Percentiles rank a stretch among this genome's conserved stretches.
Conservation (phyloP, 64 coral and sea anemone species). For the Actinia tenebrosa region DNA sequence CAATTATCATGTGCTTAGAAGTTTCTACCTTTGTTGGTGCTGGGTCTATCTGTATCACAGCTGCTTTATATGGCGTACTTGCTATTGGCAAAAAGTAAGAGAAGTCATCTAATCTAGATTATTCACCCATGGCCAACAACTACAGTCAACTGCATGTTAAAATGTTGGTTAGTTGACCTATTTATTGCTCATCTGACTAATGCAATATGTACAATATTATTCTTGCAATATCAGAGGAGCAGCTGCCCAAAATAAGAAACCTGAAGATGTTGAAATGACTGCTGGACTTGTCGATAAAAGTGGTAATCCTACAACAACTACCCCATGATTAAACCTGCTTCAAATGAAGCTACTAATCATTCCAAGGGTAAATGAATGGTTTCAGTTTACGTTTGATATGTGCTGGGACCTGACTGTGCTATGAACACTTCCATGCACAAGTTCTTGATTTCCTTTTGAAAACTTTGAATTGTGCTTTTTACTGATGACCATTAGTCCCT, state of each 20-base stretch:
- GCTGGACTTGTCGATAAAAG: slow-evolving; percentile 70
- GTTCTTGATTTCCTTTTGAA: too few relatives aligned
- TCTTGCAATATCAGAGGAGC: slow-evolving; percentile 47
- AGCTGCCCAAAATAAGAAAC: slow-evolving; percentile 30
- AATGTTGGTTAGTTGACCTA: neutral
- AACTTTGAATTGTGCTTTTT: too few relatives aligned
- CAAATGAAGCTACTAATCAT: too few relatives aligned
- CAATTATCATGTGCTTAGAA: slow-evolving; percentile 83
- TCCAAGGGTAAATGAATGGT: neutral
- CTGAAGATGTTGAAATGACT: slow-evolving; percentile 88
- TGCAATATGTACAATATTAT: neutral
- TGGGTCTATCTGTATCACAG: slow-evolving; percentile 77
- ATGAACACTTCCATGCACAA: too few relatives aligned
- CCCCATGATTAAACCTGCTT: neutral
- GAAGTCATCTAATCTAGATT: neutral
- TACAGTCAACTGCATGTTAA: too few relatives aligned
- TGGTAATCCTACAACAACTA: slow-evolving; percentile 39
- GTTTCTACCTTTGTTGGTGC: slow-evolving; percentile 78
- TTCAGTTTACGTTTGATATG: neutral
- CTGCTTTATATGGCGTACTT: slow-evolving; percentile 92
- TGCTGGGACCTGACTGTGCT: too few relatives aligned
- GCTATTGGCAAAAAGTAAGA: slow-evolving; percentile 94
- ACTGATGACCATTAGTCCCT: too few relatives aligned
- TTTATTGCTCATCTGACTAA: neutral
- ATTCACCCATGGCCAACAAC: neutral